Percentiles rank a stretch among this genome's conserved stretches.
These are phyloP conservation scores for Pentamera pediparva DNA, from an alignment of 53 echinoderm and acorn worm genomes.

Conservation along the genomic window DNA sequence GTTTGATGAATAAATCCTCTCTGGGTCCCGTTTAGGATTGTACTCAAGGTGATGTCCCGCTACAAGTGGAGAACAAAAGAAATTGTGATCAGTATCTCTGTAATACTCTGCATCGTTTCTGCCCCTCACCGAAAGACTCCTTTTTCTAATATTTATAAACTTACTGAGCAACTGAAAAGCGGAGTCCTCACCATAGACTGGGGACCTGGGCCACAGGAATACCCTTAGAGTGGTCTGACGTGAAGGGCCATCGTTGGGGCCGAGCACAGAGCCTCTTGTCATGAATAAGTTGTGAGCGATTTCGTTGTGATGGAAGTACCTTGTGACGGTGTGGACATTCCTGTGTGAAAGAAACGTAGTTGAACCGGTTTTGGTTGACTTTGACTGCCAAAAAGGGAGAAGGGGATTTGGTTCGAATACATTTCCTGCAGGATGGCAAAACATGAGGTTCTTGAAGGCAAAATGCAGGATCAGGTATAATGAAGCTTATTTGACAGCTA, in stretches of 20 bases:
- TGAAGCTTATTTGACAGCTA: no score
- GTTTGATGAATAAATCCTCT: not conserved
- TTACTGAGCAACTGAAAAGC: constrained; percentile 19
- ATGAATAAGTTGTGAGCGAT: constrained; percentile 87
- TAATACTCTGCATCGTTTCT: not conserved
- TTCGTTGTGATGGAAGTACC: constrained; percentile 58
- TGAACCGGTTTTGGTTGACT: no score
- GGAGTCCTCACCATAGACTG: constrained; percentile 50
- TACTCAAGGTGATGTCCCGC: no score
- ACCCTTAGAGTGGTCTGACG: constrained; percentile 40
- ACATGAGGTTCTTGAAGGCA: no score
- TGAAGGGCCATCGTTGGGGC: not conserved
- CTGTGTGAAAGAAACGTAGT: constrained; percentile 31
- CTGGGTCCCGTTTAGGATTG: no score
- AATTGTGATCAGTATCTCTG: not conserved
- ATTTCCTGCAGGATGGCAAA: no score
- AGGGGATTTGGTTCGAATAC: no score
- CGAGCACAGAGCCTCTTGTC: constrained; percentile 51
- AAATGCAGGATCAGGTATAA: no score
- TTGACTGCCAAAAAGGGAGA: no score
- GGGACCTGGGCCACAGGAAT: constrained; percentile 61
- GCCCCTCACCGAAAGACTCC: not conserved
- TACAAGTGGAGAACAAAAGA: no score
- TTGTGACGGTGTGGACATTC: constrained; percentile 50
- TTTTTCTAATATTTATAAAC: constrained; percentile 4